phyloP scores from a whole-genome alignment of 2,888 invertebrate species.

The Chrysolina haemoptera region DNA sequence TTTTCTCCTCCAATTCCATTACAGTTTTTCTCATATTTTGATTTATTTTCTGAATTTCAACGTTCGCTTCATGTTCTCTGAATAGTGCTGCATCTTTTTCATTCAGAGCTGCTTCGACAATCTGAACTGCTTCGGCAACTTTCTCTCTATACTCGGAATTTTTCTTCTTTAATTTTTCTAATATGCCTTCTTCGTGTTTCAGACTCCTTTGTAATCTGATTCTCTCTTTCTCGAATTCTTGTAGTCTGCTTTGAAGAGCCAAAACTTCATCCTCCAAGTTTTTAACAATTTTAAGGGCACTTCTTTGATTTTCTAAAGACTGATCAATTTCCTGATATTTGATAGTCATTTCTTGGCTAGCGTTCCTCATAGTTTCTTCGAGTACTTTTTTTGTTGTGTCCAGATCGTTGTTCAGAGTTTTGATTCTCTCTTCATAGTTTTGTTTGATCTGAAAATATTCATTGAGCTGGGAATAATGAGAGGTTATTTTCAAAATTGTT shows the following conservation, averaged over 20 bases:
- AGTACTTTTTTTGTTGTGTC: conserved; percentile 45
- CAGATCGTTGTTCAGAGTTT: conserved; percentile 70
- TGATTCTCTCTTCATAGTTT: conserved; percentile 72
- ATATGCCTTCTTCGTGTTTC: conserved; percentile 65
- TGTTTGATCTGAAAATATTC: conserved; percentile 67
- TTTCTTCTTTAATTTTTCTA: conserved; percentile 65
- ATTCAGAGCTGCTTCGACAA: conserved; percentile 73
- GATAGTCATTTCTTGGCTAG: conserved; percentile 69
- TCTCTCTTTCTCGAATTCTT: conserved; percentile 67
- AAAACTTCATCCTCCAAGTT: conserved; percentile 71
- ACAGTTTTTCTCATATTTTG: conserved; percentile 72
- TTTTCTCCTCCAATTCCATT: conserved; percentile 73
- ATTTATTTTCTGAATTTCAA: conserved; percentile 73
- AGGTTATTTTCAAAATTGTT: background rate
- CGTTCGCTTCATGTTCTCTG: conserved; percentile 69
- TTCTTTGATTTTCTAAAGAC: conserved; percentile 70
- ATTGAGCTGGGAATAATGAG: background rate
- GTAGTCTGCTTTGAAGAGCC: conserved; percentile 68
- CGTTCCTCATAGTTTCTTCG: conserved; percentile 40
- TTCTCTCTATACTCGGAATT: conserved; percentile 72
- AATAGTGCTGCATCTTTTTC: conserved; percentile 74
- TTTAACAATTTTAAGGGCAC: conserved; percentile 69
- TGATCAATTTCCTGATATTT: conserved; percentile 67
- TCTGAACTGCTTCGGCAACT: conserved; percentile 73
- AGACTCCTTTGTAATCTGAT: conserved; percentile 68